Evolutionary conservation across 2,797 vertebrate species (phyloP).

Genomic region (Mionectes olivaceus): DNA sequence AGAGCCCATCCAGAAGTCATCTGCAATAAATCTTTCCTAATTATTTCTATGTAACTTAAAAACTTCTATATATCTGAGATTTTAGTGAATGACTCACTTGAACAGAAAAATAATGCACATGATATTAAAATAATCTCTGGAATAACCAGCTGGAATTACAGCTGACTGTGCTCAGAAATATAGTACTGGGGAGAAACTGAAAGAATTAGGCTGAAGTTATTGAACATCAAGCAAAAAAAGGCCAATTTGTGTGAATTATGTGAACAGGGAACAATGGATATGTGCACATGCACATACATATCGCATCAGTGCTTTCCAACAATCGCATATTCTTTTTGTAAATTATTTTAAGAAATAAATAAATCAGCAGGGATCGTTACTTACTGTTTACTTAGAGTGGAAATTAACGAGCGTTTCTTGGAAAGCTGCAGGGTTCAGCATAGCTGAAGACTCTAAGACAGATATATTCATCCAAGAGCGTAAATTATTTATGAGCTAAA

Average conservation of each 20-base stretch:
- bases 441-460: constrained; percentile 55
- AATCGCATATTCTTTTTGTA: constrained; percentile 49
- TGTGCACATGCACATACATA: constrained; percentile 22
- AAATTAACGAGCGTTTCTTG: constrained; percentile 55
- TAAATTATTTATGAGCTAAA: constrained; percentile 49
- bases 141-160: neutral
- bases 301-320: constrained; percentile 60
- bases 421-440: constrained; percentile 49
- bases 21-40: constrained; percentile 29
- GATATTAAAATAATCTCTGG: neutral
- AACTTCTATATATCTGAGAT: neutral
- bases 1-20: neutral
- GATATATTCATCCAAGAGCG: constrained; percentile 44
- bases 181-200: neutral
- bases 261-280: constrained; percentile 29
- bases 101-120: neutral
- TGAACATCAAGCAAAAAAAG: constrained; percentile 28
- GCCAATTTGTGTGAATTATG: constrained; percentile 49
- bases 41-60: constrained; percentile 16
- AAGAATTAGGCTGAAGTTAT: constrained; percentile 8
- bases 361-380: constrained; percentile 52
- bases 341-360: constrained; percentile 65
- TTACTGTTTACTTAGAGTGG: constrained; percentile 64
- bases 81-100: neutral
- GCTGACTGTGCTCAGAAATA: neutral